Conservation (phyloP, 1,140 invertebrate species). For the Maconellicoccus hirsutus region DNA sequence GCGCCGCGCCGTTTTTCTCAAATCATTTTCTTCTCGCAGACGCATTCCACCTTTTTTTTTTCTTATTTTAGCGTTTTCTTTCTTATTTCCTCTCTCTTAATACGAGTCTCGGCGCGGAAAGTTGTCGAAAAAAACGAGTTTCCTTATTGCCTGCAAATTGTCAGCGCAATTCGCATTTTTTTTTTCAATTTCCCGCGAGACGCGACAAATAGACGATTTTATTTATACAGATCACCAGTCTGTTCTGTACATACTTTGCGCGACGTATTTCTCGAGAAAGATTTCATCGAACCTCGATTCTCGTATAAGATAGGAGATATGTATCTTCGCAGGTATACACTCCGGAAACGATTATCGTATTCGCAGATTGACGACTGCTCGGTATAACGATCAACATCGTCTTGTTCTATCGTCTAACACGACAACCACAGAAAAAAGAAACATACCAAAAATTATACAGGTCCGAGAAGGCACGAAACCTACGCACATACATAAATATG, state of each 20-base stretch:
- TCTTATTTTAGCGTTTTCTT: no score
- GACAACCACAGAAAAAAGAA: no score
- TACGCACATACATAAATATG: background rate
- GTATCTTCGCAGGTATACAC: background rate
- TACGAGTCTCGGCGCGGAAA: background rate
- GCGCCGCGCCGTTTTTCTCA: background rate
- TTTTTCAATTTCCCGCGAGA: no score
- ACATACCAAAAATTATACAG: background rate
- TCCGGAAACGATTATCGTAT: background rate
- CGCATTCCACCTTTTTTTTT: no score
- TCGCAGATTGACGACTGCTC: background rate
- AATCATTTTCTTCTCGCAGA: no score
- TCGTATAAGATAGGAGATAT: background rate
- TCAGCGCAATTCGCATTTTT: background rate
- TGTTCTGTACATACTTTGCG: background rate
- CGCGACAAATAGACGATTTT: no score
- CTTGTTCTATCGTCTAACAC: no score
- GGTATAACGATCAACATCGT: no score
- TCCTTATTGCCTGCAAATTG: background rate
- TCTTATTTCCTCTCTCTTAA: no score
- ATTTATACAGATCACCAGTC: background rate
- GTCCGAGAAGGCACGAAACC: background rate
- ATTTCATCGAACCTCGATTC: background rate
- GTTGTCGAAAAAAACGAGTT: background rate
- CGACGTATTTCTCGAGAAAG: background rate